Evolutionary conservation across 2,888 invertebrate species (phyloP).

Genomic region (Lasioglossum oenotherae): DNA sequence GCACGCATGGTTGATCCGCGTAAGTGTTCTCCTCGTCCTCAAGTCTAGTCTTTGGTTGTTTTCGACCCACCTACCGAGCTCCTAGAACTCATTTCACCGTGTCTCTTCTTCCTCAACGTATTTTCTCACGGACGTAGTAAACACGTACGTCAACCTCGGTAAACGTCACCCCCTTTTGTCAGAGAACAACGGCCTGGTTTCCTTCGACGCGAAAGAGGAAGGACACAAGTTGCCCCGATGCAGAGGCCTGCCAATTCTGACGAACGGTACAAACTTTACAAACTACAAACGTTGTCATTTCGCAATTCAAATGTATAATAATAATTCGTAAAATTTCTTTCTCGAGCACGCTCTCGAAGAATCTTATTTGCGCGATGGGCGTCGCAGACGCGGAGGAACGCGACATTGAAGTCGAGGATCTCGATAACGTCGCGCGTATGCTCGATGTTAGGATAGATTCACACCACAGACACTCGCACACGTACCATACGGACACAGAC

Average conservation of each 20-base stretch:
- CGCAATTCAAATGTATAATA: no score
- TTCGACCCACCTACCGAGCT: slow-evolving; percentile 63
- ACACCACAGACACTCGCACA: slow-evolving; percentile 9
- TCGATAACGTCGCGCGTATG: slow-evolving; percentile 52
- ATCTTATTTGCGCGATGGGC: slow-evolving; percentile 48
- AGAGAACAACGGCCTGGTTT: slow-evolving; percentile 26
- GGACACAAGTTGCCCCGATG: neutral
- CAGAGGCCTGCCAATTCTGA: neutral
- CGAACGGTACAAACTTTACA: neutral
- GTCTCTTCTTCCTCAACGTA: slow-evolving; percentile 61
- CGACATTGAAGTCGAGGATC: slow-evolving; percentile 54
- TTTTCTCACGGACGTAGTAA: slow-evolving; percentile 68
- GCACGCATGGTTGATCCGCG: slow-evolving; percentile 80
- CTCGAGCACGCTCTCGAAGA: slow-evolving; percentile 32
- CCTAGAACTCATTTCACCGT: slow-evolving; percentile 23
- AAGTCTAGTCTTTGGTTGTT: slow-evolving; percentile 69
- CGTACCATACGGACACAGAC: neutral
- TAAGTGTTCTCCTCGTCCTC: slow-evolving; percentile 71
- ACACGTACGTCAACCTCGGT: slow-evolving; percentile 55
- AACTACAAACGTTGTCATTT: no score
- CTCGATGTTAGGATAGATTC: slow-evolving; percentile 35
- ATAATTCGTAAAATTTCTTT: slow-evolving; percentile 14
- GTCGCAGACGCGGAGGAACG: slow-evolving; percentile 53
- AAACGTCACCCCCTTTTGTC: slow-evolving; percentile 41
- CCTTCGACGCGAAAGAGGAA: slow-evolving; percentile 16